Conservation (phyloP, 1,140 invertebrate genomes). For the Brachionus koreanus region DNA sequence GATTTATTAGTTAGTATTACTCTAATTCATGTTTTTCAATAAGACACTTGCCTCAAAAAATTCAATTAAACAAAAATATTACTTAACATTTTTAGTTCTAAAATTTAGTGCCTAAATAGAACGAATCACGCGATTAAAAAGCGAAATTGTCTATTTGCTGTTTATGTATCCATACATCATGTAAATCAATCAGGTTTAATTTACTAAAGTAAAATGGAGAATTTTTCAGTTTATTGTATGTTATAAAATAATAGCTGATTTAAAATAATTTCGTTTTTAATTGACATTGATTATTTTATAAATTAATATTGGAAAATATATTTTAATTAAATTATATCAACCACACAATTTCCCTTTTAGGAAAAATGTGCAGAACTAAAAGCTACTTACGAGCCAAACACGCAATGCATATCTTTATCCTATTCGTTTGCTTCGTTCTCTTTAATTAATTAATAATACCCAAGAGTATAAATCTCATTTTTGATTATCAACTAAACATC, state of each 20-base stretch:
- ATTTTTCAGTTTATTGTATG: background rate
- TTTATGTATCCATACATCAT: background rate
- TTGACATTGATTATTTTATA: background rate
- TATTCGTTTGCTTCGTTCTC: too few relatives aligned
- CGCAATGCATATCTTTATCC: too few relatives aligned
- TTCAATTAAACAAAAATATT: background rate
- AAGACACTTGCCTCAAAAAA: background rate
- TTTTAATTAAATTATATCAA: background rate
- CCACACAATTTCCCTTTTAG: too few relatives aligned
- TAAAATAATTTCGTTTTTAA: background rate
- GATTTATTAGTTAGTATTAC: background rate
- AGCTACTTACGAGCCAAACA: too few relatives aligned
- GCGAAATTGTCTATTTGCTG: background rate
- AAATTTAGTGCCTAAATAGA: background rate
- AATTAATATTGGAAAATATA: background rate
- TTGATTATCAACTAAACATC: too few relatives aligned
- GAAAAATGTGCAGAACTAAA: too few relatives aligned
- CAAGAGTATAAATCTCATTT: too few relatives aligned
- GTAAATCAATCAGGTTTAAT: background rate
- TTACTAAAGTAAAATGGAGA: background rate
- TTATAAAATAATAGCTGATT: background rate
- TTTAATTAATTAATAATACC: too few relatives aligned
- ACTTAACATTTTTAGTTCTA: background rate
- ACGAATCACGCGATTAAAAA: background rate
- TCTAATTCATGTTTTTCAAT: background rate